Percentiles rank a stretch among this genome's conserved stretches.
These are phyloP conservation scores for Coleophora flavipennella DNA, from an alignment of 2,888 invertebrate genomes.

Conservation along the genomic window DNA sequence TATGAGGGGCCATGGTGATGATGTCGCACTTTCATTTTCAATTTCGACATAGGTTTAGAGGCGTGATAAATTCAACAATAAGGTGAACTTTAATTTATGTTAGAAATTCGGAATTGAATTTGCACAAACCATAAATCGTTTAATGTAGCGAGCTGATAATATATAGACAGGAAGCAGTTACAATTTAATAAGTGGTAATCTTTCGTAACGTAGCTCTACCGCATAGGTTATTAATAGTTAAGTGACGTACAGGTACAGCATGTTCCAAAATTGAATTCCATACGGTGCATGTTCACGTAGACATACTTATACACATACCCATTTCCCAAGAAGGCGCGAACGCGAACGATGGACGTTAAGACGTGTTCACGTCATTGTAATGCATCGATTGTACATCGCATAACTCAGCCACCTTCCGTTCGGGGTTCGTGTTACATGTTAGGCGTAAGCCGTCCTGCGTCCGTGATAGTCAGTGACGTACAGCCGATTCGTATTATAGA, in stretches of 20 bases:
- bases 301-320: background rate
- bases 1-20: slow-evolving; percentile 5
- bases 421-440: slow-evolving; percentile 30
- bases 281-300: too few species aligned
- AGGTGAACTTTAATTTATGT: background rate
- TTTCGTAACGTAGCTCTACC: too few species aligned
- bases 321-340: background rate
- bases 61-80: background rate
- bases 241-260: too few species aligned
- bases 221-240: too few species aligned
- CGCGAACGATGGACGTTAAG: background rate
- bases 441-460: slow-evolving; percentile 22
- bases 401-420: slow-evolving; percentile 38
- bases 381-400: slow-evolving; percentile 29
- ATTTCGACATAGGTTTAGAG: slow-evolving; percentile 10
- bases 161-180: too few species aligned
- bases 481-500: too few species aligned
- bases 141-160: too few species aligned
- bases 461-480: background rate
- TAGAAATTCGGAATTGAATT: background rate
- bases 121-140: background rate
- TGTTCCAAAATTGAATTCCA: too few species aligned
- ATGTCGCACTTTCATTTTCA: slow-evolving; percentile 35
- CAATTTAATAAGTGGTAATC: too few species aligned
- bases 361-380: slow-evolving; percentile 28